A percentile compares a stretch with the other conserved stretches of the same genome.
Conservation (phyloP, 2,113 vertebrate genomes). For the Chamaetylas fuelleborni region DNA sequence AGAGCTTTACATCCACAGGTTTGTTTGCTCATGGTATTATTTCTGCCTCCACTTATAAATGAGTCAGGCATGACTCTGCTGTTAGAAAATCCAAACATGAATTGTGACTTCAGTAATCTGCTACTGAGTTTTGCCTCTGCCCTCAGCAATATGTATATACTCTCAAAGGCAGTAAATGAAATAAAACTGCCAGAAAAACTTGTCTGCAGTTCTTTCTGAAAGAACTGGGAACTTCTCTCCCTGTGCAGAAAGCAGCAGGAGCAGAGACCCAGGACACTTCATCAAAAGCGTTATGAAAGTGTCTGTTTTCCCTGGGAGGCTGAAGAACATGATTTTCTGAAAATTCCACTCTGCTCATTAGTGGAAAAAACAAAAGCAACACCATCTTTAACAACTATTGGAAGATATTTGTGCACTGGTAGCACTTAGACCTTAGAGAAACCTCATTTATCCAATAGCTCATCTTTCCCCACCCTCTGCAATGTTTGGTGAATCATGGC, state of each 20-base stretch:
- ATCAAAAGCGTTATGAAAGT: not conserved
- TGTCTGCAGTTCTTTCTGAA: not conserved
- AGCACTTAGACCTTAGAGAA: not conserved
- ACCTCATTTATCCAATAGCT: not conserved
- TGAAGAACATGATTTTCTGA: not conserved
- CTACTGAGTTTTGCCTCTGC: not conserved
- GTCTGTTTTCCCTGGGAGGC: not conserved
- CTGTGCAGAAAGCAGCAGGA: not conserved
- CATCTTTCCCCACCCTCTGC: not conserved
- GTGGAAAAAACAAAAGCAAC: not conserved
- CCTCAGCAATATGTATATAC: not conserved
- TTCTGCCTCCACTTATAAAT: not conserved
- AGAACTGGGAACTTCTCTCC: not conserved
- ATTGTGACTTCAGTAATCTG: not conserved
- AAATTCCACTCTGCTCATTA: not conserved
- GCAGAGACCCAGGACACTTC: not conserved
- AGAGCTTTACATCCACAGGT: not conserved
- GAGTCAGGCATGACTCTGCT: not conserved
- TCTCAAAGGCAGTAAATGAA: not conserved
- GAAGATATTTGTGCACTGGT: not conserved
- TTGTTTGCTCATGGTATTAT: not conserved
- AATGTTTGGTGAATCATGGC: not conserved
- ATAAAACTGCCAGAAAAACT: not conserved
- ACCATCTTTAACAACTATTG: not conserved
- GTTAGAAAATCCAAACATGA: not conserved